Base-by-base conservation (phyloP, 2,888 invertebrate species). In the Watsonalla cultraria region DNA sequence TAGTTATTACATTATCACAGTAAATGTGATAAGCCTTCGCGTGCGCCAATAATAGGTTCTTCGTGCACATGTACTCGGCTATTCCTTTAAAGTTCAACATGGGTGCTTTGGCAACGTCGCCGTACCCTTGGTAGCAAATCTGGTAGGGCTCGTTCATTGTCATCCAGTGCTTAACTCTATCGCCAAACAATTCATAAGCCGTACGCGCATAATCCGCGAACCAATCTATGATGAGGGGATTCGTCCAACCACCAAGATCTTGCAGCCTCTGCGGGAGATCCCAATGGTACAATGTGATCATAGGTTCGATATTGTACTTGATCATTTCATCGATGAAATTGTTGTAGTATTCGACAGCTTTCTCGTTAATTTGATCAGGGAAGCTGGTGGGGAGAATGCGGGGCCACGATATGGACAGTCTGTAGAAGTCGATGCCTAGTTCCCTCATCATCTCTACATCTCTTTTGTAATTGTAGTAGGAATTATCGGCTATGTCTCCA, bases 341-440 rank as follows among this genome's bases (percentile, higher is more conserved):
- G 61, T 93, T 92, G 74, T 95, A 95, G 75, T 94, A 94, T 46
- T 90, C 76, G 6, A 94, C 84, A 7, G 93, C 94, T 5, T 67
- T 65, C 14, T 64, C 64, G 67, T 93, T 95, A 14, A 93, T 74
- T 7, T 78, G 66, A 51, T 90, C 81, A 0, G 83, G 64, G 51
- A 86, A 86, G 47, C 92, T 93, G 51, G 84, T 88, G 0, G 94
- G 93, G 49, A 94, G 72, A 34, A 94, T 80, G 48, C 94, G 75
- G 0, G 92, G 66, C 94, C 94, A 94, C 0, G 93, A 90, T n/a
- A 92, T 72, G 0, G 92, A 92, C 64, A 92, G 91, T 47, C 92
- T 78, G 70, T 92, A 92, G 61, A 79, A 84, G 53, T 92, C 77
- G 2, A 86, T 73, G 2, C 85, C 85, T 9, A 91, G 62, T 57